Base-by-base conservation (phyloP, 2,888 invertebrate species). In the Himalopsyche japonica region DNA sequence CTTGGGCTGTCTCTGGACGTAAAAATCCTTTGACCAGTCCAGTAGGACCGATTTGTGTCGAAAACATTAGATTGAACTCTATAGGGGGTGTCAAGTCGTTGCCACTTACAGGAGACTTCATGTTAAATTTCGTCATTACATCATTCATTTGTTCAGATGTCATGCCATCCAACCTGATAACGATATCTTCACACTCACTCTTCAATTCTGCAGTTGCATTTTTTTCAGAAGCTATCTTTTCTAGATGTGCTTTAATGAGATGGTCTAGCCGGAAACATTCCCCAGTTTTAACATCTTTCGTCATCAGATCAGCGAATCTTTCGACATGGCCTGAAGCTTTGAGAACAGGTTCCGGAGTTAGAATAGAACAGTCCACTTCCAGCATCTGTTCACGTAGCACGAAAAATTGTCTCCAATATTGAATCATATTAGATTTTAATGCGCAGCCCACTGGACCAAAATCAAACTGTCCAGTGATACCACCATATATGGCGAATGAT, bases 381-480 rank as follows among this genome's bases (percentile, higher is more conserved):
- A 99, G 92, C 99, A 99, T 99, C 90, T 98, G 97, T 90, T 99
- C 99, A 89, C 99, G 98, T 18, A 99, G 93, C 30, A 99, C 96
- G 89, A 99, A 99, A 91, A 97, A 98, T 88, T 97, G 97, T 86
- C 99, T 94, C 99, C 99, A 99, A 7, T 95, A 92, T 88, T 96
- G 95, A 47, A 99, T 92, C 89, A 99, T 95, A 90, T 99, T 99
- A 27, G 97, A 95, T 91, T 99, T 99, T 85, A 99, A 94, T 0
- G 99, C 98, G 92, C 99, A 99, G 3, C 99, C 99, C 98, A 99
- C 99, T 0, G 99, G 99, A 0, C 99, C 99, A 90, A 98, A 99
- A 91, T 99, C 99, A 91, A 97, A 99, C 89, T 99, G 97, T 0
- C 99, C 96, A 43, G 96, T 95, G 47, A 96, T 95, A 49, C 99